Percentiles rank a stretch among this genome's conserved stretches.
Conservation (phyloP, 2,113 vertebrate genomes). For the Diadophis punctatus region DNA sequence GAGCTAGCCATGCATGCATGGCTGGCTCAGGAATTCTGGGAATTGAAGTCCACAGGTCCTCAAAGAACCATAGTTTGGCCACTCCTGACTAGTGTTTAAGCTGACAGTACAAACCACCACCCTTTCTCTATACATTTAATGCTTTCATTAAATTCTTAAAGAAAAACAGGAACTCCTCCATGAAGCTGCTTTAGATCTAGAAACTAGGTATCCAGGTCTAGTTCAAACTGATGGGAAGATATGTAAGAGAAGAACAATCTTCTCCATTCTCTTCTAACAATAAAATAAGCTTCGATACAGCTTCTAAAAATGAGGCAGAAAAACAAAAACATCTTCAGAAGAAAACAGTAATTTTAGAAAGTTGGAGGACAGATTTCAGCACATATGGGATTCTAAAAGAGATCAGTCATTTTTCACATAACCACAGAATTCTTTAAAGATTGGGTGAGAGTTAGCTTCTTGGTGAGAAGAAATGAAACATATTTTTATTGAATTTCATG, state of each 20-base stretch:
- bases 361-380: neutral
- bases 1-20: no score
- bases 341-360: neutral
- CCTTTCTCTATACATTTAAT: neutral
- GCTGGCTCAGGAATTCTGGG: no score
- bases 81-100: neutral
- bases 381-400: conserved; percentile 1
- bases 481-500: conserved; percentile 28
- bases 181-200: neutral
- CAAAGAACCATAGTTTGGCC: no score
- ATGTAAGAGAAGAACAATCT: neutral
- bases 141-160: neutral
- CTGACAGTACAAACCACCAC: neutral
- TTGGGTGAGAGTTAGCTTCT: conserved; percentile 27
- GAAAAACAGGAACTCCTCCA: neutral
- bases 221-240: neutral
- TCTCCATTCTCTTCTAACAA: neutral
- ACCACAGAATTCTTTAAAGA: conserved; percentile 23
- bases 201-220: neutral
- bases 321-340: neutral
- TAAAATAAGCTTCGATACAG: neutral
- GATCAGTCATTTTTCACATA: conserved; percentile 22
- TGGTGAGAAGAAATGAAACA: conserved; percentile 45
- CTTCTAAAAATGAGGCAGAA: neutral
- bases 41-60: no score